Conservation (phyloP, 2,113 vertebrate genomes). For the Atherinomorus stipes region DNA sequence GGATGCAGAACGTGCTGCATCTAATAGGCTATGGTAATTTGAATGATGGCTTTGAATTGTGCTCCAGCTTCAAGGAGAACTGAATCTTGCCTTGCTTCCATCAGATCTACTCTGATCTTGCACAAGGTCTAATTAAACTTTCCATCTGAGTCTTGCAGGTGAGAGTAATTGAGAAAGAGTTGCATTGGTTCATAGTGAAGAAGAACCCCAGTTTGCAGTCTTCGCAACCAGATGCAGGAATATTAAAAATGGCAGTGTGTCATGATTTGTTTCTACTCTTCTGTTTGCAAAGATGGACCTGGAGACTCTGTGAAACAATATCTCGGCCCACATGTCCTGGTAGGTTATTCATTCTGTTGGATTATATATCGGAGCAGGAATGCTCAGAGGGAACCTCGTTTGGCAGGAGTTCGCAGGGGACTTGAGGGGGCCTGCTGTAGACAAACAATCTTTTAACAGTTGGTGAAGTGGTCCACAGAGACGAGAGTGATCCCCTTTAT, state of each 20-base stretch:
- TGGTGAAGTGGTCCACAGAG: slow-evolving; percentile 76
- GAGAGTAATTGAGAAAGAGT: slow-evolving; percentile 33
- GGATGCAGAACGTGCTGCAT: slow-evolving; percentile 33
- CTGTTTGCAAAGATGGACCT: slow-evolving; percentile 27
- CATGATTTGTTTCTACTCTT: slow-evolving; percentile 50
- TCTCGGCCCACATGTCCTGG: slow-evolving; percentile 39
- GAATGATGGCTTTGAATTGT: slow-evolving; percentile 63
- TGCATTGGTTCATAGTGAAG: slow-evolving; percentile 49
- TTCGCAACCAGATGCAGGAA: slow-evolving; percentile 32
- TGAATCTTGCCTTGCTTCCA: slow-evolving; percentile 52
- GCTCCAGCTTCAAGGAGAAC: slow-evolving; percentile 63
- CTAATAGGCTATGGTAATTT: slow-evolving; percentile 71
- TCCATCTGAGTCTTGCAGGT: slow-evolving; percentile 58
- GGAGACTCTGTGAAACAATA: slow-evolving; percentile 28
- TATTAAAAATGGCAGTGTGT: slow-evolving; percentile 44
- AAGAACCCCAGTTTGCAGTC: slow-evolving; percentile 35
- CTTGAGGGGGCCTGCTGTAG: slow-evolving; percentile 55
- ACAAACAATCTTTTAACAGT: slow-evolving; percentile 76
- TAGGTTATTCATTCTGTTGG: slow-evolving; percentile 52
- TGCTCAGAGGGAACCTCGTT: slow-evolving; percentile 58
- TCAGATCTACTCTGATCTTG: slow-evolving; percentile 67
- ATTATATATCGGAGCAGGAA: slow-evolving; percentile 51
- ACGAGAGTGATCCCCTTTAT: slow-evolving; percentile 76
- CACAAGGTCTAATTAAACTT: slow-evolving; percentile 68
- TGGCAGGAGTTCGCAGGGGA: slow-evolving; percentile 51